Percentiles rank a stretch among this genome's conserved stretches.
These are phyloP conservation scores for Stramonita haemastoma DNA, from an alignment of 2,888 invertebrate genomes.

Conservation along the genomic window DNA sequence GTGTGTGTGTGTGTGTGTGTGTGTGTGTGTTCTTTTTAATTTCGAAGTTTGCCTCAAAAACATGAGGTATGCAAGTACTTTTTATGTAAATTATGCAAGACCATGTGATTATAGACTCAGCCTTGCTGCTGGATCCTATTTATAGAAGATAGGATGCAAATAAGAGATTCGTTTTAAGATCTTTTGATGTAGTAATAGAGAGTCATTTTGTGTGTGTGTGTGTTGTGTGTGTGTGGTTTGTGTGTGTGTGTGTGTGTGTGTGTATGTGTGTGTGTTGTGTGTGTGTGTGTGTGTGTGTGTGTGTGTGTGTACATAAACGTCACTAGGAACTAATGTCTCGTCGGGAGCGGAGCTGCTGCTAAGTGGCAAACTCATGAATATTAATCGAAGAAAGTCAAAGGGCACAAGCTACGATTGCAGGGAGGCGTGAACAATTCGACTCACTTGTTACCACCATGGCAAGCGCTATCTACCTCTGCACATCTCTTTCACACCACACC, in stretches of 20 bases:
- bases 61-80: background rate
- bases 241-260: slow-evolving; percentile 9
- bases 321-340: no score
- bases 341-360: no score
- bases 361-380: slow-evolving; percentile 19
- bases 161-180: no score
- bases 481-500: slow-evolving; percentile 27
- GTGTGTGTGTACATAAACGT: background rate
- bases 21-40: background rate
- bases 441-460: slow-evolving; percentile 16
- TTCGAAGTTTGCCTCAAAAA: no score
- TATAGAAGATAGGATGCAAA: no score
- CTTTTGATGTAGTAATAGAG: background rate
- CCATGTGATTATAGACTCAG: no score
- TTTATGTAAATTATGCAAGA: no score
- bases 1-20: background rate
- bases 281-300: slow-evolving; percentile 22
- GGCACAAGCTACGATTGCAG: background rate
- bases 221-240: slow-evolving; percentile 25
- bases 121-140: no score
- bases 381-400: background rate
- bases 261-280: slow-evolving; percentile 1
- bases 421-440: slow-evolving; percentile 9
- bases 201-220: background rate
- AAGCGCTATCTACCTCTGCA: background rate